These are phyloP conservation scores for Papilio xuthus DNA, from an alignment of 1,140 invertebrate genomes.

Conservation along the genomic window DNA sequence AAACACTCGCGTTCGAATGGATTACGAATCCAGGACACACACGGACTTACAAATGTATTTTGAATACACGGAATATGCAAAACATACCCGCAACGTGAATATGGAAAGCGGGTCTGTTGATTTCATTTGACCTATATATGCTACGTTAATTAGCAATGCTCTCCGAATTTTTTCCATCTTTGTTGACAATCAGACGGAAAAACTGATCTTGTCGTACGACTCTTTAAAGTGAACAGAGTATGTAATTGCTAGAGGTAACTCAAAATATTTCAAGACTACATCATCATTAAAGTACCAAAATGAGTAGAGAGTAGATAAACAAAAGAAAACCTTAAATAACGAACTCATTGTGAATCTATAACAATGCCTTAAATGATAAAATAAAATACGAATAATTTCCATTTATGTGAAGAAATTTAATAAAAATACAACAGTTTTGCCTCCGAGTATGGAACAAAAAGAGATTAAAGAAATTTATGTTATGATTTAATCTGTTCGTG, in stretches of 20 bases:
- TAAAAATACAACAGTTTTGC: constrained; percentile 20
- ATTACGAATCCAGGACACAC: constrained; percentile 22
- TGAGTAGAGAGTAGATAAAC: neutral
- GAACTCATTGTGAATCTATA: neutral
- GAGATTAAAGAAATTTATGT: constrained; percentile 21
- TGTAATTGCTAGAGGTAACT: neutral
- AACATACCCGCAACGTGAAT: constrained; percentile 25
- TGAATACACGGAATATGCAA: constrained; percentile 24
- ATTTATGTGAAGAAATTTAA: constrained; percentile 17
- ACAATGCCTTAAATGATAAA: neutral
- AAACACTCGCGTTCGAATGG: neutral
- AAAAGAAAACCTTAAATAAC: too few species aligned
- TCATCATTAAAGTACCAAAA: neutral
- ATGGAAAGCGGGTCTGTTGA: constrained; percentile 15
- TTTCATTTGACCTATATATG: constrained; percentile 22
- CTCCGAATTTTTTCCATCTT: constrained; percentile 17
- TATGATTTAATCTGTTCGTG: constrained; percentile 8
- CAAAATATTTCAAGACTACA: neutral
- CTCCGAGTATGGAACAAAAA: neutral
- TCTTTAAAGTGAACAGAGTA: neutral
- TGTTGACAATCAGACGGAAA: constrained; percentile 3
- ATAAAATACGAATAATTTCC: constrained; percentile 4
- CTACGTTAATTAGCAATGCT: constrained; percentile 21
- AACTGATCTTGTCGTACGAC: neutral
- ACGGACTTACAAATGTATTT: constrained; percentile 23